Conservation (phyloP, 2,113 vertebrate genomes). For the Scomber japonicus region DNA sequence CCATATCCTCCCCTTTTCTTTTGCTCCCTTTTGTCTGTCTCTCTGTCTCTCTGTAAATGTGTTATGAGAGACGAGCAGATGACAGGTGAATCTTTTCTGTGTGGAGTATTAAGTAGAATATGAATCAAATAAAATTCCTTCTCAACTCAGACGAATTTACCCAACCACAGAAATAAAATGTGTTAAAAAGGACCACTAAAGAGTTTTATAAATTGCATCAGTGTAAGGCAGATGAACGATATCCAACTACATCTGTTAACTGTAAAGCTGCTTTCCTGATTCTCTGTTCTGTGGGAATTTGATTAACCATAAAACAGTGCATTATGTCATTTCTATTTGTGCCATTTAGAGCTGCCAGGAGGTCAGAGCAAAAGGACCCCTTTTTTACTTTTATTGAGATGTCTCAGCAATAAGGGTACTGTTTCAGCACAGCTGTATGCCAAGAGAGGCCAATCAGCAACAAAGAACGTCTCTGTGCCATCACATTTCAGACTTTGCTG, state of each 20-base stretch:
- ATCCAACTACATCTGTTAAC: slow-evolving; percentile 71
- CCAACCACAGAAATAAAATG: neutral
- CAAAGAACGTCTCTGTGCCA: slow-evolving; percentile 77
- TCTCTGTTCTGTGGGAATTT: slow-evolving; percentile 81
- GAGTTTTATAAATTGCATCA: neutral
- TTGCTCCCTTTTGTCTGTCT: slow-evolving; percentile 62
- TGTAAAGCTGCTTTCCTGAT: slow-evolving; percentile 59
- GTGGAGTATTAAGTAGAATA: slow-evolving; percentile 52
- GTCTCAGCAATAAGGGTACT: slow-evolving; percentile 78
- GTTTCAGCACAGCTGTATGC: slow-evolving; percentile 80
- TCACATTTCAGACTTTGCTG: slow-evolving; percentile 50
- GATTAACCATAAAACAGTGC: slow-evolving; percentile 83
- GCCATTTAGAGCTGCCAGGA: slow-evolving; percentile 78
- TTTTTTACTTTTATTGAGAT: slow-evolving; percentile 79
- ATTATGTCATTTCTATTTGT: slow-evolving; percentile 83
- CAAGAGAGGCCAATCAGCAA: slow-evolving; percentile 52
- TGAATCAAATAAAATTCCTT: slow-evolving; percentile 58
- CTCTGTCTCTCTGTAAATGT: slow-evolving; percentile 60
- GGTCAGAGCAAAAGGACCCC: slow-evolving; percentile 76
- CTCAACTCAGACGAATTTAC: slow-evolving; percentile 37
- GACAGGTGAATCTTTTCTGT: slow-evolving; percentile 73
- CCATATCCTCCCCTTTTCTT: slow-evolving; percentile 71
- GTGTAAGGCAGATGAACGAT: slow-evolving; percentile 63
- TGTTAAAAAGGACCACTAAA: slow-evolving; percentile 15
- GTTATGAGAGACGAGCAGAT: slow-evolving; percentile 70